Base-by-base conservation (phyloP, 1,140 invertebrate species). In the Brachionus calyciflorus region DNA sequence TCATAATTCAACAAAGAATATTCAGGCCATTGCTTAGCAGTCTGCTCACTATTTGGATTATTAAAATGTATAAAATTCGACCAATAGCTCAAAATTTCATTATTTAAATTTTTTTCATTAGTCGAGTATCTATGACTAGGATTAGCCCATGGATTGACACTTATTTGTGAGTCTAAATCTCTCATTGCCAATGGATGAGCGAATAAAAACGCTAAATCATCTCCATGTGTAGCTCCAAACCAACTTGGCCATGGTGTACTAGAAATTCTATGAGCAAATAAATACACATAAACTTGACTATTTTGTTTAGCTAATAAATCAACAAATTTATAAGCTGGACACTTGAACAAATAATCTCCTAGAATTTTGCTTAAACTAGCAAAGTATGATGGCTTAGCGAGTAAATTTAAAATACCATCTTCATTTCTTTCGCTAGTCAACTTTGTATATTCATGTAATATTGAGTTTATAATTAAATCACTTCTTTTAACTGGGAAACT, bases 321-420 rank as follows among this genome's bases (percentile, higher is more conserved):
- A 1, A 93, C 92, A 81, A 94, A 93, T 81, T 96, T 92, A 83
- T 95, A 95, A 33, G 96, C 91, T 81, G 91, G 91, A 86, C 96
- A 98, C 0, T 93, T 93, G 83, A 98, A 98, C 79, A 95, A 92
- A 81, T 92, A 94, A 84, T 98, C 95, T 1, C 94, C 94, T 24
- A 77, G 19, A 33, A 65, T n/a, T 33, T 49, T 63, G 14, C 14
- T 37, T 17, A 73, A 41, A 10, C 4, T 2, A 55, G 30, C 2
- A 51, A 73, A 73, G 41, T 73, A 73, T 12, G 28, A 40, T 6
- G 46, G 69, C 2, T 65, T 65, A 12, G 40, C 40, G 41, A 65
- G 24, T 2, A 44, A 17, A 44, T 41, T 65, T 44, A 44, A 28
- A n/a, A 65, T 14, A 9, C 60, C 60, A 49, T 73, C 69, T 17